These are phyloP conservation scores for Sula dactylatra DNA, from an alignment of 2,113 vertebrate species.

Conservation along the genomic window DNA sequence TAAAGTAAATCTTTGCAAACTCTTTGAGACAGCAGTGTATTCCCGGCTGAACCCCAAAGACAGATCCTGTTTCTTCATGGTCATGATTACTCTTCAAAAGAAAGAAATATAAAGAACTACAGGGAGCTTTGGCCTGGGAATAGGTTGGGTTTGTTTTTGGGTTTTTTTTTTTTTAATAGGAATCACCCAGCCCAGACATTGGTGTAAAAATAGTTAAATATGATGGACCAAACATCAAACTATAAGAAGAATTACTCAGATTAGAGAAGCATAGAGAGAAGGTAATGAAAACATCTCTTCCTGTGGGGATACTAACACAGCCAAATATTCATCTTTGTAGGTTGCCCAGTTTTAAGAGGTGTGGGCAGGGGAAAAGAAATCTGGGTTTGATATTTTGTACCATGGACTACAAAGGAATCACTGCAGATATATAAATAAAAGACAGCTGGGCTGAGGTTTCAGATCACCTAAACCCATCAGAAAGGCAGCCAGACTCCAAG, in stretches of 20 bases:
- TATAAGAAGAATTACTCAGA: not conserved
- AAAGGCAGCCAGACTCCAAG: not conserved
- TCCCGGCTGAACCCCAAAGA: not conserved
- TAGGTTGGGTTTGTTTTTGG: not conserved
- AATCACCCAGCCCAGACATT: not conserved
- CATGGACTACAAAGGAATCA: constrained; percentile 19
- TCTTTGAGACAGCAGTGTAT: not conserved
- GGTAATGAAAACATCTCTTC: not conserved
- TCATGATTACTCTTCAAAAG: not conserved
- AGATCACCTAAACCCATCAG: constrained; percentile 25
- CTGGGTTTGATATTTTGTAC: constrained; percentile 42
- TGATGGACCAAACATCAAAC: not conserved
- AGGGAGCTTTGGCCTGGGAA: not conserved
- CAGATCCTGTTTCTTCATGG: not conserved
- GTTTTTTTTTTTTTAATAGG: not conserved
- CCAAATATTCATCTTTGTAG: constrained; percentile 1
- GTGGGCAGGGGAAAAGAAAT: not conserved
- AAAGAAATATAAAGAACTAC: not conserved
- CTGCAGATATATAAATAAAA: constrained; percentile 8
- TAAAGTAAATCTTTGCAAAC: not conserved
- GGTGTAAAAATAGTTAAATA: not conserved
- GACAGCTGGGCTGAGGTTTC: constrained; percentile 30
- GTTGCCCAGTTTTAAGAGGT: not conserved
- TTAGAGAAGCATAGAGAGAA: not conserved
- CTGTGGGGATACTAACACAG: not conserved